A percentile compares a stretch with the other conserved stretches of the same genome.
phyloP scores from a whole-genome alignment of 2,113 vertebrate species.

The Ammodytes marinus region DNA sequence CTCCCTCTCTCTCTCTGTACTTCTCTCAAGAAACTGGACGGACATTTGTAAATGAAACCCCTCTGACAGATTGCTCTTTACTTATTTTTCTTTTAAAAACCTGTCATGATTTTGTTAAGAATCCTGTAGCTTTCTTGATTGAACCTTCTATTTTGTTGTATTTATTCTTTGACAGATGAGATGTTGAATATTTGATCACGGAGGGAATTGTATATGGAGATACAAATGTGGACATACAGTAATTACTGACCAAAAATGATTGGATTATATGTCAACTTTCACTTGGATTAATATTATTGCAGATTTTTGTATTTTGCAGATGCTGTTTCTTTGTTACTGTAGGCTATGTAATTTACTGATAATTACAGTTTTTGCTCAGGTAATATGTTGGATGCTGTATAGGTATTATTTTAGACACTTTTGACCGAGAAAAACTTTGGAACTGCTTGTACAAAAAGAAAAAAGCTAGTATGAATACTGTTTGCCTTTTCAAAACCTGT shows the following conservation, averaged over 20 bases:
- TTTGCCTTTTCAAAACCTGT: slow-evolving; percentile 33
- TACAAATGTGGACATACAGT: neutral
- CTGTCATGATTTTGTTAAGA: neutral
- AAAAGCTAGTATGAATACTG: slow-evolving; percentile 8
- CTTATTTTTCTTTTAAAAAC: slow-evolving; percentile 48
- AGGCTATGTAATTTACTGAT: slow-evolving; percentile 37
- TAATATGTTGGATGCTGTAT: slow-evolving; percentile 56
- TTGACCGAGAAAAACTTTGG: slow-evolving; percentile 1
- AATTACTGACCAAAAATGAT: slow-evolving; percentile 31
- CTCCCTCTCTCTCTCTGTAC: neutral
- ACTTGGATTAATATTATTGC: slow-evolving; percentile 5
- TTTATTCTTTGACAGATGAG: slow-evolving; percentile 60
- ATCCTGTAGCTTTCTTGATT: slow-evolving; percentile 31
- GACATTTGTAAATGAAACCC: slow-evolving; percentile 35
- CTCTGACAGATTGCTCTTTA: slow-evolving; percentile 33
- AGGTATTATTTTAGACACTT: slow-evolving; percentile 37
- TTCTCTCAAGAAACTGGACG: slow-evolving; percentile 4
- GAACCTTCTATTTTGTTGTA: slow-evolving; percentile 40
- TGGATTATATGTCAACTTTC: slow-evolving; percentile 9
- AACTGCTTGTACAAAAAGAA: slow-evolving; percentile 18
- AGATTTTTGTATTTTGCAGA: slow-evolving; percentile 30
- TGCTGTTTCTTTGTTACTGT: slow-evolving; percentile 51
- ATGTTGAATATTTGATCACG: slow-evolving; percentile 28
- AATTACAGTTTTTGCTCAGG: slow-evolving; percentile 67
- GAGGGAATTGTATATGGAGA: slow-evolving; percentile 1